A percentile compares a stretch with the other conserved stretches of the same genome.
These are phyloP conservation scores for Drosophila pseudotakahashii DNA, from an alignment of 2,888 invertebrate species.

Conservation along the genomic window DNA sequence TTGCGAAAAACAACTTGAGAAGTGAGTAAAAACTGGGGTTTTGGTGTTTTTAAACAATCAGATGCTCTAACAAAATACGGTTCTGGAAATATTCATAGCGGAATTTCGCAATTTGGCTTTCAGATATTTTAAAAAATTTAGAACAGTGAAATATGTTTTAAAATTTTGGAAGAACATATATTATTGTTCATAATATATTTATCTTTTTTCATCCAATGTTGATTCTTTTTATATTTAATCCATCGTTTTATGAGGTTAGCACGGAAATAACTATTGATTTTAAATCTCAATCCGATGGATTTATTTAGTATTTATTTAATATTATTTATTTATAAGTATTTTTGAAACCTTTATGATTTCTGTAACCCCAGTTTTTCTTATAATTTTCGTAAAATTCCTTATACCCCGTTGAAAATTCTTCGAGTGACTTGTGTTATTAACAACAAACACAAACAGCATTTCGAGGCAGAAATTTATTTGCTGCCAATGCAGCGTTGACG, in stretches of 20 bases:
- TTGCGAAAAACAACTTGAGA: slow-evolving; percentile 57
- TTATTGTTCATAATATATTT: no score
- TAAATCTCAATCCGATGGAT: no score
- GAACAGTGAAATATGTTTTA: no score
- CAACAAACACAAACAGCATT: slow-evolving; percentile 50
- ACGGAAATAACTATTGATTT: no score
- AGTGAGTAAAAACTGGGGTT: slow-evolving; percentile 20
- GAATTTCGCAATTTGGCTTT: not conserved
- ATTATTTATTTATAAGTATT: no score
- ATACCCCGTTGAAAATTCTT: slow-evolving; percentile 12
- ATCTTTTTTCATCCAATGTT: no score
- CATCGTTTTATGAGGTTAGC: not conserved
- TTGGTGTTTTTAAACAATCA: not conserved
- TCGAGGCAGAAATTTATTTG: slow-evolving; percentile 67
- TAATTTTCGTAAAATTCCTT: not conserved
- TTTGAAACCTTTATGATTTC: no score
- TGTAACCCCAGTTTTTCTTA: no score
- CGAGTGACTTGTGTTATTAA: slow-evolving; percentile 32
- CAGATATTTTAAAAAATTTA: not conserved
- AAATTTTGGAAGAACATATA: no score
- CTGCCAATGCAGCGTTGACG: slow-evolving; percentile 40
- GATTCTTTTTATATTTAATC: not conserved
- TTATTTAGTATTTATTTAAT: no score
- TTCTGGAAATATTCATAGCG: not conserved
- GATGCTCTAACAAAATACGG: not conserved